Percentiles rank a stretch among this genome's conserved stretches.
These are phyloP conservation scores for Bilobella aurantiaca DNA, from an alignment of 1,140 invertebrate species.

Conservation along the genomic window DNA sequence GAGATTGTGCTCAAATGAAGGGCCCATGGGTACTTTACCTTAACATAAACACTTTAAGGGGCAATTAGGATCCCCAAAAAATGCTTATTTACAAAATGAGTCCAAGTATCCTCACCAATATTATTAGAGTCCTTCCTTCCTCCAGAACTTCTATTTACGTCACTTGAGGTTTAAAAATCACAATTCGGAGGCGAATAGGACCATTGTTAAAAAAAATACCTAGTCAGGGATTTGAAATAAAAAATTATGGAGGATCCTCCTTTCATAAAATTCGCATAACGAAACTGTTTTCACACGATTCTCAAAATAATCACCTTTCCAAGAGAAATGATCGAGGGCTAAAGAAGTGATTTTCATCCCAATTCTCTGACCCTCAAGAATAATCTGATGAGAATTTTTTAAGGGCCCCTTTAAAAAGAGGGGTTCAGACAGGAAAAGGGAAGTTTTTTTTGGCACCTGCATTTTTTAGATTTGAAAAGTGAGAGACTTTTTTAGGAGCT, in stretches of 20 bases:
- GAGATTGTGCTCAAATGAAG: too few species aligned
- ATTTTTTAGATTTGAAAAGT: not conserved
- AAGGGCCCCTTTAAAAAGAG: not conserved
- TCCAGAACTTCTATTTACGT: not conserved
- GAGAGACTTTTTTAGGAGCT: not conserved
- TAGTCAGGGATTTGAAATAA: not conserved
- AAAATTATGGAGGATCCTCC: not conserved
- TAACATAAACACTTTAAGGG: not conserved
- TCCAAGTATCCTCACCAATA: not conserved
- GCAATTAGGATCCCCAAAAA: not conserved
- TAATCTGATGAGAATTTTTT: not conserved
- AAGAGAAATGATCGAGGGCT: not conserved
- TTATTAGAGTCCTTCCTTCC: not conserved
- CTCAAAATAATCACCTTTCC: not conserved
- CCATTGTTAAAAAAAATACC: not conserved
- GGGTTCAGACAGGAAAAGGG: not conserved
- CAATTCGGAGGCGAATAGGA: not conserved
- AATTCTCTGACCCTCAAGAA: too few species aligned
- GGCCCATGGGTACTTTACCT: too few species aligned
- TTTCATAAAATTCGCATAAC: not conserved
- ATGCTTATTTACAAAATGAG: not conserved
- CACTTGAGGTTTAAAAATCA: conserved; percentile 1
- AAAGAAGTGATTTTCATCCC: too few species aligned
- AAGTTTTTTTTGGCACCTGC: conserved; percentile 4
- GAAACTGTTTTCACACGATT: conserved; percentile 6